These are phyloP conservation scores for Stylophora pistillata DNA, from an alignment of 64 coral and sea anemone species.

Conservation along the genomic window DNA sequence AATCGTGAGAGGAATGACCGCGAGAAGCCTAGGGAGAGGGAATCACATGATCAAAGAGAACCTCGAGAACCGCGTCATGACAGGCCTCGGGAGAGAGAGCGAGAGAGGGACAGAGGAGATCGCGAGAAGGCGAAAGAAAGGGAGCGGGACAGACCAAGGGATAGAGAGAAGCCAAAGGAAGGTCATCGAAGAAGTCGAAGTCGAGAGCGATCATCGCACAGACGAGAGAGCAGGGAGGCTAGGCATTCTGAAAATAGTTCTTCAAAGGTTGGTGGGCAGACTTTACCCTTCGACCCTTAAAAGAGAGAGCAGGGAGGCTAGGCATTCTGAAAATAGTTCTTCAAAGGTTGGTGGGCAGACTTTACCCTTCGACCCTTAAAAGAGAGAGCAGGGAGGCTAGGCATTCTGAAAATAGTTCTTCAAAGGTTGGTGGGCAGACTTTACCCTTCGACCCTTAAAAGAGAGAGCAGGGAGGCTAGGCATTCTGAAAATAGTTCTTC, in stretches of 20 bases:
- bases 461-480: no score
- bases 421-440: no score
- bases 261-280: constrained; percentile 55
- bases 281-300: no score
- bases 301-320: no score
- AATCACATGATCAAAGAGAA: constrained; percentile 37
- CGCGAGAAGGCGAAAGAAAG: constrained; percentile 57
- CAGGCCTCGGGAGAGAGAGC: constrained; percentile 64
- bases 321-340: no score
- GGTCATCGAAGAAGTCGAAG: constrained; percentile 28
- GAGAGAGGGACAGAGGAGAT: constrained; percentile 67
- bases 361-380: no score
- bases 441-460: no score
- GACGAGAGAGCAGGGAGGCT: constrained; percentile 65
- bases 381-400: no score
- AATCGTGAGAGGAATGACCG: constrained; percentile 31
- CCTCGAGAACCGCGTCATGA: constrained; percentile 51
- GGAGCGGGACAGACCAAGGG: constrained; percentile 37
- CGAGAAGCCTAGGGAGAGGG: constrained; percentile 52
- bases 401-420: no score
- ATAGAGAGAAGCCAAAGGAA: constrained; percentile 31
- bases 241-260: constrained; percentile 76
- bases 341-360: no score
- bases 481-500: no score
- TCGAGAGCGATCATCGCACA: constrained; percentile 56